Evolutionary conservation across 1,140 invertebrate species (phyloP).

Genomic region (Ridgeia piscesae): DNA sequence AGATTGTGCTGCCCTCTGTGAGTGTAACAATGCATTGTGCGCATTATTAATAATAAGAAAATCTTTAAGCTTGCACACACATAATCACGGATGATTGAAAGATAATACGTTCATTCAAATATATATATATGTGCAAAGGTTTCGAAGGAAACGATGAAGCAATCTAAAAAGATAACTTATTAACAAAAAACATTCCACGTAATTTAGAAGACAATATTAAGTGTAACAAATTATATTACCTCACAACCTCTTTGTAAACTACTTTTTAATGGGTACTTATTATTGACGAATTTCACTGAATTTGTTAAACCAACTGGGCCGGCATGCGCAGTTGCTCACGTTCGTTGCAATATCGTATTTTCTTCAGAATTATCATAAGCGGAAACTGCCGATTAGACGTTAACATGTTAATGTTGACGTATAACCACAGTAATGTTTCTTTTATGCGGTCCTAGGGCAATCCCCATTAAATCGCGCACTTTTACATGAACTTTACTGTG

Average conservation of each 20-base stretch:
- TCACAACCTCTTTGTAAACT: not conserved
- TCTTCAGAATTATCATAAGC: not conserved
- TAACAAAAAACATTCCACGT: not conserved
- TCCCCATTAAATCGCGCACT: not conserved
- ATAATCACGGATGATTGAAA: too few relatives aligned
- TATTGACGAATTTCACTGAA: not conserved
- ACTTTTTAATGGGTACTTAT: not conserved
- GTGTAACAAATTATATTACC: not conserved
- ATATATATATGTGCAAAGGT: not conserved
- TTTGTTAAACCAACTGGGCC: not conserved
- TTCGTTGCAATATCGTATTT: not conserved
- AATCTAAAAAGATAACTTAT: not conserved
- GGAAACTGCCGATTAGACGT: not conserved
- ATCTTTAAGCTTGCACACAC: too few relatives aligned
- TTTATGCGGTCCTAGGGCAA: not conserved
- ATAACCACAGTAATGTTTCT: not conserved
- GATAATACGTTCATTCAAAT: too few relatives aligned
- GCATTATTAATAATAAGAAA: too few relatives aligned
- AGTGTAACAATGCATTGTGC: too few relatives aligned
- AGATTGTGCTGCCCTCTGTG: too few relatives aligned
- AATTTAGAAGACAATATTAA: not conserved
- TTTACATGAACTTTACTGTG: not conserved
- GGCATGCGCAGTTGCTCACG: not conserved
- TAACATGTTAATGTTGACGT: conserved; percentile 6
- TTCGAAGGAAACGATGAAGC: not conserved